Conservation (phyloP, 1,140 invertebrate genomes). For the Drosophila pectinifera region DNA sequence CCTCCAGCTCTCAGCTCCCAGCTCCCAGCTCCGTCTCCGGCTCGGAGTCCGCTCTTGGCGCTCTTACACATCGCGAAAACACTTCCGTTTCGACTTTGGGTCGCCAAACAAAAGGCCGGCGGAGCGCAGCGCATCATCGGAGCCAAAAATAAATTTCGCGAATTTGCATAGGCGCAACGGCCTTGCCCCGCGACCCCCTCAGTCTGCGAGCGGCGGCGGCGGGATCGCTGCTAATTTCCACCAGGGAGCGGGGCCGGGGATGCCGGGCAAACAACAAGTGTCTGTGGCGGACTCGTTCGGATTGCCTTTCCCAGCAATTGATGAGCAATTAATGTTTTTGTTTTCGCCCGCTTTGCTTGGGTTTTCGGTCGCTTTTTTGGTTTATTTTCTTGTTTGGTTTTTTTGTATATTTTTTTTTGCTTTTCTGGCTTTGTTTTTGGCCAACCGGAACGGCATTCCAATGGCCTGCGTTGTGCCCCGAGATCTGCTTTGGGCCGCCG, state of each 20-base stretch:
- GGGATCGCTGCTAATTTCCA: slow-evolving; percentile 17
- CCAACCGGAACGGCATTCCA: slow-evolving; percentile 53
- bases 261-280: slow-evolving; percentile 43
- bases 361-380: slow-evolving; percentile 2
- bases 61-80: slow-evolving; percentile 77
- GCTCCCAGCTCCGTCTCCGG: neutral
- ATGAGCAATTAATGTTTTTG: slow-evolving; percentile 63
- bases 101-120: slow-evolving; percentile 25
- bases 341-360: slow-evolving; percentile 6
- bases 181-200: slow-evolving; percentile 3
- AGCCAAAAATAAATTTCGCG: slow-evolving; percentile 65
- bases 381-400: slow-evolving; percentile 4
- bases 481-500: slow-evolving; percentile 16
- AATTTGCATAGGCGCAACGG: slow-evolving; percentile 34
- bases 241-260: slow-evolving; percentile 6
- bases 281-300: slow-evolving; percentile 50
- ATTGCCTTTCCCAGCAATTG: slow-evolving; percentile 62
- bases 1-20: neutral
- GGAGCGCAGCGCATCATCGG: slow-evolving; percentile 28
- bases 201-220: neutral
- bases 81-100: slow-evolving; percentile 66
- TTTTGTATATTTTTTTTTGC: no score
- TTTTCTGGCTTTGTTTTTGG: no score
- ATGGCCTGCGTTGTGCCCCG: slow-evolving; percentile 29
- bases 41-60: slow-evolving; percentile 2